Evolutionary conservation across 2,888 invertebrate genomes (phyloP), one percentile per base, ranked within the genome.

Genomic region (Polia nebulosa): DNA sequence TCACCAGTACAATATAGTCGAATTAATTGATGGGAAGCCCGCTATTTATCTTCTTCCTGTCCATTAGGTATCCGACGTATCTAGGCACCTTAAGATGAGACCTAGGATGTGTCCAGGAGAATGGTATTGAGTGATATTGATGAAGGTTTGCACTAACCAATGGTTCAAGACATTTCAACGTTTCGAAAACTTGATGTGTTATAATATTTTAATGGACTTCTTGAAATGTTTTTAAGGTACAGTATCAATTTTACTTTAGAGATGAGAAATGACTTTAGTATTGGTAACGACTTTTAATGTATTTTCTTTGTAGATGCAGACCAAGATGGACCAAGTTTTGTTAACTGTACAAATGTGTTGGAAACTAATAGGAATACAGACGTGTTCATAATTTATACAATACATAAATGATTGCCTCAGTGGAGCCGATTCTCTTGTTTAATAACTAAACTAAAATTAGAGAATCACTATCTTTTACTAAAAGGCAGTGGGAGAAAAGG

Each of bases 61-160:
- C 51, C 44, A 25, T 41, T 51, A 45, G 47, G 39, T 45, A 41
- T 20, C 47, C 15, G 22, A 61, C 53, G 25, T 58, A 47, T 47
- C 53, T 44, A 62, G 61, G 15, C 27, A 74, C 32, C 20, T 64
- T 20, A n/a, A 49, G 53, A 58, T 57, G 65, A 27, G 25, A 39
- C 52, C 80, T 76, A 49, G 52, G 27, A 20, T 25, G n/a, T 56
- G 17, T 41, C 44, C 27, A 1, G 25, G 20, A 4, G 60, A 63
- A 27, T 11, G 52, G 36, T 75, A 59, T 80, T 57, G 44, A 80
- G 27, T 63, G 56, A 59, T 59, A 76, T 80, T 63, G 80, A 75
- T 76, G 45, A 44, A 53, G 39, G 34, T 59, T 45, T 45, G n/a
- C 17, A 20, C 9, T 3, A n/a, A 58, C 9, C 45, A 22, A 55